Percentiles rank a stretch among this genome's conserved stretches.
phyloP scores from a whole-genome alignment of 2,888 invertebrate genomes.

The Lapara coniferarum region DNA sequence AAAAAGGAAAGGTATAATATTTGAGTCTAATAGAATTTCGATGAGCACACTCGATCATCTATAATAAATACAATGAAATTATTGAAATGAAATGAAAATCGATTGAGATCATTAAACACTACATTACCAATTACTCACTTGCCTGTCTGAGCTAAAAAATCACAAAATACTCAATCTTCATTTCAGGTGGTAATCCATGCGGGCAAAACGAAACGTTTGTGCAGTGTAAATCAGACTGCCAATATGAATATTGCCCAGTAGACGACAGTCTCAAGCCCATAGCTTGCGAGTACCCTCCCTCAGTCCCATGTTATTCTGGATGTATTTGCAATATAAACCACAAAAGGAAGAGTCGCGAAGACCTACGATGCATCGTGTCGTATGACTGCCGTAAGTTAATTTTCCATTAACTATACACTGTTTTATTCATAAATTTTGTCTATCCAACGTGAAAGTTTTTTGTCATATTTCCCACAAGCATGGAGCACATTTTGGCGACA shows the following conservation, averaged over 20 bases:
- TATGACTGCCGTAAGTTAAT: slow-evolving; percentile 40
- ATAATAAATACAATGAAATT: no score
- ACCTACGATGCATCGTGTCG: slow-evolving; percentile 47
- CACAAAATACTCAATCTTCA: neutral
- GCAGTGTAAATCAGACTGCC: slow-evolving; percentile 40
- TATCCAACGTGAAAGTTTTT: neutral
- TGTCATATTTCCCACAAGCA: no score
- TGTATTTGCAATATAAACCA: slow-evolving; percentile 50
- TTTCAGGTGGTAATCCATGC: slow-evolving; percentile 53
- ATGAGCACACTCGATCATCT: no score
- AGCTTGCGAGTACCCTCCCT: slow-evolving; percentile 41
- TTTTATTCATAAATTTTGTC: neutral
- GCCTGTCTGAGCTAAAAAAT: no score
- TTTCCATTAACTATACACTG: neutral
- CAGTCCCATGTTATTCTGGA: slow-evolving; percentile 44
- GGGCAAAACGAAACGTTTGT: slow-evolving; percentile 42
- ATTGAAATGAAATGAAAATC: no score
- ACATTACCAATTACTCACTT: no score
- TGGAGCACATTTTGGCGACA: no score
- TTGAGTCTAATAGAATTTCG: no score
- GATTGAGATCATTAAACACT: no score
- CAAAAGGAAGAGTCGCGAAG: slow-evolving; percentile 37
- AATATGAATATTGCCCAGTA: slow-evolving; percentile 46
- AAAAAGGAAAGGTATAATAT: no score
- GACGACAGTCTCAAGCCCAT: slow-evolving; percentile 41